Evolutionary conservation across 1,140 invertebrate genomes (phyloP).

Genomic region (Brachionus koreanus): DNA sequence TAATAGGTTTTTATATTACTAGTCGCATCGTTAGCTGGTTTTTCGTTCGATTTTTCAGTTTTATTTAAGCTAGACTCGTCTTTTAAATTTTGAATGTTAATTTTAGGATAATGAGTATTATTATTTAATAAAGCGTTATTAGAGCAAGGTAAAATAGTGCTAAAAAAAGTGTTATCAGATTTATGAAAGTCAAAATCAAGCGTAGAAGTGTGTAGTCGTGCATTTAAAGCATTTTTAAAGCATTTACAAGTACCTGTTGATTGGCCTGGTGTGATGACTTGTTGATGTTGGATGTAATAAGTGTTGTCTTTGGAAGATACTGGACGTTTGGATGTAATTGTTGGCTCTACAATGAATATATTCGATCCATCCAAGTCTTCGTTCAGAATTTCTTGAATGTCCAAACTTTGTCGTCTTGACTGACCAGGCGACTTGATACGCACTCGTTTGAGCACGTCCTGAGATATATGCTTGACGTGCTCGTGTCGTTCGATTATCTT

Average conservation of each 20-base stretch:
- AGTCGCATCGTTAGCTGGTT: neutral
- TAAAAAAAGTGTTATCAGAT: neutral
- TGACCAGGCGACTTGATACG: constrained; percentile 9
- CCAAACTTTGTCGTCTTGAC: constrained; percentile 7
- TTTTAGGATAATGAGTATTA: neutral
- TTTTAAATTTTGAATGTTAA: constrained; percentile 38
- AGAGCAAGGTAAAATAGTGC: neutral
- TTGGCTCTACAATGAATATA: constrained; percentile 14
- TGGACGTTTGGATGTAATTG: neutral
- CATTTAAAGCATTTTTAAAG: constrained; percentile 21
- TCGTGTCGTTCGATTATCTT: constrained; percentile 4
- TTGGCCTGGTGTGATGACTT: constrained; percentile 20
- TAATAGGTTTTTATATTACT: constrained; percentile 13
- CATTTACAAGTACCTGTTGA: constrained; percentile 13
- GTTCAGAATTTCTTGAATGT: constrained; percentile 7
- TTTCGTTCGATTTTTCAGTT: neutral
- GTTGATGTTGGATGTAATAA: constrained; percentile 33
- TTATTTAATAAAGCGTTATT: neutral
- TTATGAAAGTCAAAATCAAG: neutral
- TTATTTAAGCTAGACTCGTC: constrained; percentile 10
- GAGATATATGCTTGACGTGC: constrained; percentile 7
- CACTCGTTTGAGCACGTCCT: neutral
- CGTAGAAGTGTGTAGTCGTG: neutral
- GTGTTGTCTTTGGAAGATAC: neutral
- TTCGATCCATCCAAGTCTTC: constrained; percentile 9